Base-by-base conservation (phyloP, 2,797 vertebrate species). In the Gadopsis bispinosus region DNA sequence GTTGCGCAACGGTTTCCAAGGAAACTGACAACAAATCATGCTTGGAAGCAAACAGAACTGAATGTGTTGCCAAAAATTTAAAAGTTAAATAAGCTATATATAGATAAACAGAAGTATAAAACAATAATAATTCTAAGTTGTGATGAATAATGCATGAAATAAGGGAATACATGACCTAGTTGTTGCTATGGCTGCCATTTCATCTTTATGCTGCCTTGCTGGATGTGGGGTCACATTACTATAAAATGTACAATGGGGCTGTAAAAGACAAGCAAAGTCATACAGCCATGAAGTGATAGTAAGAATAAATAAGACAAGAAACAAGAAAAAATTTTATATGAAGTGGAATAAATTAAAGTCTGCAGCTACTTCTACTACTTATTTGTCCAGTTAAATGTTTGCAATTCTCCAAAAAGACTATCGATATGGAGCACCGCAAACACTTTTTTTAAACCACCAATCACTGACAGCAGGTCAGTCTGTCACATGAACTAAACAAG, bases 401-500 rank as follows among this genome's bases (percentile, higher is more conserved):
- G 3, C 26, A 58, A 22, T 66, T 55, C 22, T 31, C 19, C 56
- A 51, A 70, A 43, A 54, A 53, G 14, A 20, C 31, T 0, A 55
- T 62, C 56, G 75, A 54, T 43, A 56, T n/a, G 17, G 45, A 73
- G 60, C 19, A 69, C 22, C 22, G 3, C n/a, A 4, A 61, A 51
- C 55, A 14, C 16, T 69, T 58, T 67, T 43, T 56, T 48, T 55
- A 3, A 39, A 39, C 37, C 37, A 39, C 37, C 37, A 7, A 59
- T 47, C 54, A 45, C 50, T 71, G 64, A 56, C 65, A 70, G 56
- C 22, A 58, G 47, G 3, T 64, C 39, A 66, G 67, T 70, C 77
- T 69, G 71, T 61, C 53, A 74, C 39, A 51, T 47, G 31, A 77
- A 73, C 76, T 65, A 31, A 84, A 71, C 61, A 35, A 51, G 58